phyloP scores from a whole-genome alignment of 2,888 invertebrate species.

The Margaritifera margaritifera region DNA sequence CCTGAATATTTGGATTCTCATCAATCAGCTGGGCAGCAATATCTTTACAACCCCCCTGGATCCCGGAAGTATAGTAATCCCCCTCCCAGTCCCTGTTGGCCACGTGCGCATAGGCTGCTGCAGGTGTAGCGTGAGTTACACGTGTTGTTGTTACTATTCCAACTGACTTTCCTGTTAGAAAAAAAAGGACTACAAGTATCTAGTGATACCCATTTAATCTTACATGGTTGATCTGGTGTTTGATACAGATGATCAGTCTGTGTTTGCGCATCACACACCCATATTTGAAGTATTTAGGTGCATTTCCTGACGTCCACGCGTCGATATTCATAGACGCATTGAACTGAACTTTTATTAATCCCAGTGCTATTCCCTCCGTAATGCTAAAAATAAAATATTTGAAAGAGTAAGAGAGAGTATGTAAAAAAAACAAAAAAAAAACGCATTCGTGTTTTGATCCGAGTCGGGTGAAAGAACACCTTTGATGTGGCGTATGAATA shows the following conservation, averaged over 20 bases:
- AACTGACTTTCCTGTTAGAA: conserved; percentile 50
- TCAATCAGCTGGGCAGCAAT: conserved; percentile 58
- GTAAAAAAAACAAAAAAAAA: too few relatives aligned
- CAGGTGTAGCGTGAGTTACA: conserved; percentile 60
- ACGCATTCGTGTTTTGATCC: too few relatives aligned
- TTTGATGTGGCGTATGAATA: too few relatives aligned
- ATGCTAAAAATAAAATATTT: too few relatives aligned
- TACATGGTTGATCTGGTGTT: neutral
- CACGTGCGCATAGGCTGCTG: conserved; percentile 48
- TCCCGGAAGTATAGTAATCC: conserved; percentile 28
- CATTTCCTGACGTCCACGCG: too few relatives aligned
- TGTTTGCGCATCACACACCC: too few relatives aligned
- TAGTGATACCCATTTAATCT: neutral
- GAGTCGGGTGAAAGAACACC: too few relatives aligned
- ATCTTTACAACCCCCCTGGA: conserved; percentile 43
- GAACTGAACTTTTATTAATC: too few relatives aligned
- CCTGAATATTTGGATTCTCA: conserved; percentile 52
- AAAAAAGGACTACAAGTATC: neutral
- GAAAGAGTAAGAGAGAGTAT: too few relatives aligned
- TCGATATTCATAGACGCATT: too few relatives aligned
- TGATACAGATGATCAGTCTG: neutral
- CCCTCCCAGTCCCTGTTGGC: conserved; percentile 55
- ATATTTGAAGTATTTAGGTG: too few relatives aligned
- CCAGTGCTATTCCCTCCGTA: too few relatives aligned
- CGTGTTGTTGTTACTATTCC: conserved; percentile 58